Base-by-base conservation (phyloP, 1,140 invertebrate genomes). In the Cydia strobilella region DNA sequence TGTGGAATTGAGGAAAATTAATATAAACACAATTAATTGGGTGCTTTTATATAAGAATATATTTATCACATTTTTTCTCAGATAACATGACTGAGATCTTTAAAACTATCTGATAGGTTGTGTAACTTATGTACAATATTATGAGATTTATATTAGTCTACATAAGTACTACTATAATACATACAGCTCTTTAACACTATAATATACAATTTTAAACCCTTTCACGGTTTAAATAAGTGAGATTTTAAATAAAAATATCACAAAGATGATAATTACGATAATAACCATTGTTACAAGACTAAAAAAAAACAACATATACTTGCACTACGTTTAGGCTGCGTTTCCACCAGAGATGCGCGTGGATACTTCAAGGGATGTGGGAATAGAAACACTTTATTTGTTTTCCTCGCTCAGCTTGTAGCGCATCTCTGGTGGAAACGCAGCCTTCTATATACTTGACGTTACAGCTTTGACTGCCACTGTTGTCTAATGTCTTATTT, bases 51-150 rank as follows among this genome's bases (percentile, higher is more conserved):
- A 54, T 54, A 7, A 54, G 5, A 54, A 20, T 18, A 5, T n/a
- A 54, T 23, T 20, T 59, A 59, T 59, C 54, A 59, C 54, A 59
- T 12, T 59, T 59, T 12, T 20, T 23, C 54, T 59, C 54, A 59
- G 54, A 59, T 10, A 23, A 39, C 35, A 3, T 5, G 23, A 23
- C 54, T 59, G 54, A 59, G 54, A 59, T 59, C 18, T 23, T 23
- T 10, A 12, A 45, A 45, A 45, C 13, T 45, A 45, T 59, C 20
- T 18, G n/a, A 54, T 59, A 54, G 51, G 15, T 59, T n/a, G n/a
- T n/a, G n/a, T n/a, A n/a, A n/a, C n/a, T n/a, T 59, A 59, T 59
- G 51, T 59, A 59, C 51, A 59, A 59, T 18, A 6, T 18, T 54
- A 59, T 59, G 20, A 59, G 51, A 59, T 59, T 59, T 59, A 42